Percentiles rank a stretch among this genome's conserved stretches.
These are phyloP conservation scores for Pilophorus perplexus DNA, from an alignment of 2,888 invertebrate species.

Conservation along the genomic window DNA sequence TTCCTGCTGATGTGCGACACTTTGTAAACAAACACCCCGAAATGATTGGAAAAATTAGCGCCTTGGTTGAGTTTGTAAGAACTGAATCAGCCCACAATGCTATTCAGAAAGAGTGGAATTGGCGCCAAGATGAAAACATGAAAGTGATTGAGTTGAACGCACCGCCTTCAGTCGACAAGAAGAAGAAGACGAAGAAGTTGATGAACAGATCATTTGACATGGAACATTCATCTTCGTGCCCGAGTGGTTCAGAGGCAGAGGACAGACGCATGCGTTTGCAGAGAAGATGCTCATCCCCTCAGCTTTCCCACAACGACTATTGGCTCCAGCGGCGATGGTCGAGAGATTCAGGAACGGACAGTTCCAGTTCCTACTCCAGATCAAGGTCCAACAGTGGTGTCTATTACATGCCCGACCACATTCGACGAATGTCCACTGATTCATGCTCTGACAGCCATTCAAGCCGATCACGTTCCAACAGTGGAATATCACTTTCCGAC, in stretches of 20 bases:
- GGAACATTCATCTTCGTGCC: constrained; percentile 61
- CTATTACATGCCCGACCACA: constrained; percentile 57
- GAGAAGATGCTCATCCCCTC: constrained; percentile 54
- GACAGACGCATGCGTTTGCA: constrained; percentile 53
- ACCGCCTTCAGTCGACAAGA: constrained; percentile 69
- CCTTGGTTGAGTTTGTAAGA: constrained; percentile 85
- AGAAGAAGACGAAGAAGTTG: constrained; percentile 65
- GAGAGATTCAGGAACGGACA: constrained; percentile 52
- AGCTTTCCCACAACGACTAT: constrained; percentile 57
- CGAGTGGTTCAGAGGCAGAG: constrained; percentile 58
- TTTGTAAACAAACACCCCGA: constrained; percentile 89
- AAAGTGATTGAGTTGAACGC: constrained; percentile 74
- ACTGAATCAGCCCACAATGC: constrained; percentile 83
- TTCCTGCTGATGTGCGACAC: constrained; percentile 86
- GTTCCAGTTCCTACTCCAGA: constrained; percentile 61
- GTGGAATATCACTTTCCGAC: constrained; percentile 48
- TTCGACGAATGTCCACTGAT: constrained; percentile 63
- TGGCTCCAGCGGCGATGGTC: constrained; percentile 65
- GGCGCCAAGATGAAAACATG: constrained; percentile 57
- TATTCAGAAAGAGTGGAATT: constrained; percentile 60
- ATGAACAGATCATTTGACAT: constrained; percentile 60
- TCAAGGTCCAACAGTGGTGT: constrained; percentile 61
- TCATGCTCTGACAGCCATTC: constrained; percentile 56
- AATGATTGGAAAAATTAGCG: constrained; percentile 80
- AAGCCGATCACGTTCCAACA: constrained; percentile 49